Conservation (phyloP, 2,113 vertebrate species). For the Triplophysa rosa region DNA sequence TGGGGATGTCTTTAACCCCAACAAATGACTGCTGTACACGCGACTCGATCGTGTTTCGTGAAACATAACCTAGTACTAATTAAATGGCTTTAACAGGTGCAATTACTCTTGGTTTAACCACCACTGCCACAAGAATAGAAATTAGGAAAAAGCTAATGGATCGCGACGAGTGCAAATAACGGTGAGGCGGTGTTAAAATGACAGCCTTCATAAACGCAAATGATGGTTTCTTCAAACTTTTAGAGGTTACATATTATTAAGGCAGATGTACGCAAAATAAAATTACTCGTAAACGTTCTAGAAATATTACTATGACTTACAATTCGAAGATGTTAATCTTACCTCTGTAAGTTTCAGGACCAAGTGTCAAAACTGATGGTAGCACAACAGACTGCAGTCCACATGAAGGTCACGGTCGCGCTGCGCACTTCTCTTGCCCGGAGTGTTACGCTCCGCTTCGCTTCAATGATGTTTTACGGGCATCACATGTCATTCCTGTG, state of each 20-base stretch:
- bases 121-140: background rate
- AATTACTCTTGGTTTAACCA: background rate
- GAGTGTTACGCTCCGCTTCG: constrained; percentile 12
- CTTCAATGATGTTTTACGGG: constrained; percentile 30
- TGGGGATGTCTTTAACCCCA: background rate
- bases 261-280: background rate
- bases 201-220: background rate
- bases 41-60: background rate
- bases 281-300: background rate
- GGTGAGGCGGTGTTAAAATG: background rate
- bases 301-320: background rate
- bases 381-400: background rate
- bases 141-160: background rate
- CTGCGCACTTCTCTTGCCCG: background rate
- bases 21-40: background rate
- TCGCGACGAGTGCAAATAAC: background rate
- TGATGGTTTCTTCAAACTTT: background rate
- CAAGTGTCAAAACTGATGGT: background rate
- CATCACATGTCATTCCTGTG: constrained; percentile 28
- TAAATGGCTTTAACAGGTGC: background rate
- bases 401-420: constrained; percentile 9
- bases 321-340: background rate
- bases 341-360: constrained; percentile 5
- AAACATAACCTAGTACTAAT: background rate
- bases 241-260: too few species aligned